Evolutionary conservation across 2,888 invertebrate genomes (phyloP), one percentile per base, ranked within the genome.

Genomic region (Rhodophaea formosa): DNA sequence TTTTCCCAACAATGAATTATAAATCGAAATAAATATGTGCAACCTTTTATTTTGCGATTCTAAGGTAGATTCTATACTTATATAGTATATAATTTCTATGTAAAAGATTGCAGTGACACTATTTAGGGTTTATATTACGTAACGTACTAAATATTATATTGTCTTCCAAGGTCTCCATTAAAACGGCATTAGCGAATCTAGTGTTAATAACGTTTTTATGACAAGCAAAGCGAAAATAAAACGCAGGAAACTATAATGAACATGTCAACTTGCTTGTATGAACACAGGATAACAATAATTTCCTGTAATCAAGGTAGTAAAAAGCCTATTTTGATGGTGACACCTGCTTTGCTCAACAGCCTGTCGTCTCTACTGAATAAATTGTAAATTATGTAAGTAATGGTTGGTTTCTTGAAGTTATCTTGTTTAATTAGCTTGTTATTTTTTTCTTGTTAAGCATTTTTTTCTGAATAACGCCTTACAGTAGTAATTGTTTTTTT

Each of bases 221-320:
- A 14, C 7, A n/a, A 32, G 39, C 51, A 35, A 35, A 49, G 23
- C 23, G 5, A 23, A 23, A 51, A 35, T 39, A 35, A 17, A 17
- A 16, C 51, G 17, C 35, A 35, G 51, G 51, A 51, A 51, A 51
- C 35, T 7, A 12, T 17, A 51, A 51, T 51, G 51, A 39, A 35
- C 16, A 35, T 51, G 51, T 51, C 35, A 35, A 17, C 16, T 17
- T 12, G 46, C 23, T n/a, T 16, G 16, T 35, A 8, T 49, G 14
- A 49, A 32, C 15, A 32, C 15, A 30, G 15, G 49, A 49, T 32
- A 32, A 49, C 49, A 32, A 30, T 49, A 8, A 49, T 49, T 49
- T 8, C 15, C n/a, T 15, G 32, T 49, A 49, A 49, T 49, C 15
- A 49, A 30, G 15, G n/a, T 14, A 30, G 15, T 49, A 15, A 49